Evolutionary conservation across 2,888 invertebrate species (phyloP), one percentile per base, ranked within the genome.

Genomic region (Actias luna): DNA sequence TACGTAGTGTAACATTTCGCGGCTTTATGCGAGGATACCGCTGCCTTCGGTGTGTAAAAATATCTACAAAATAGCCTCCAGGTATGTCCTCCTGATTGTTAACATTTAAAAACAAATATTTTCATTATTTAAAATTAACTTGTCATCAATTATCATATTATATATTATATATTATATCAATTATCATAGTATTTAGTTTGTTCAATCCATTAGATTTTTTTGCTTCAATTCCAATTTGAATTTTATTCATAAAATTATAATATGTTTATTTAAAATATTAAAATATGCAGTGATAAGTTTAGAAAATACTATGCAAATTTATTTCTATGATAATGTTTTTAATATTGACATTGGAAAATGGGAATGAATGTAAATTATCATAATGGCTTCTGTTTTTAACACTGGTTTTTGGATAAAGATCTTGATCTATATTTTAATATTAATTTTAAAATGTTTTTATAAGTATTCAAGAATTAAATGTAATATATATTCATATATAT

Each of bases 1-100:
- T 60, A 33, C 59, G 42, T 63, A 60, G 63, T 63, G 63, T 63
- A 63, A 63, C 63, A 55, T 42, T 57, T 60, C 39, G 46, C 55
- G 60, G 60, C 39, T 57, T 27, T 59, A 57, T 39, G 25, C n/a
- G 33, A 18, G 55, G 59, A 59, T 59, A 36, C 39, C 52, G 50
- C 22, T 22, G 22, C 31, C 36, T 59, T 63, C 39, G 10, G 27
- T 59, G 59, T 31, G 31, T 22, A 62, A 62, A 46, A 50, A 22
- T 42, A 55, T 31, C 16, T 22, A 12, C 25, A 25, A 33, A 7
- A 25, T 50, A 50, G 27, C 22, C 8, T 1, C 36, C 31, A 63
- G 63, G 63, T 63, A 63, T 63, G 63, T 55, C 57, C 18, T 29
- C 36, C n/a, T n/a, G 14, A 36, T 61, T 61, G 39, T 61, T 61